A percentile compares a stretch with the other conserved stretches of the same genome.
Evolutionary conservation across 1,140 invertebrate genomes (phyloP).

Genomic region (Ectropis grisescens): DNA sequence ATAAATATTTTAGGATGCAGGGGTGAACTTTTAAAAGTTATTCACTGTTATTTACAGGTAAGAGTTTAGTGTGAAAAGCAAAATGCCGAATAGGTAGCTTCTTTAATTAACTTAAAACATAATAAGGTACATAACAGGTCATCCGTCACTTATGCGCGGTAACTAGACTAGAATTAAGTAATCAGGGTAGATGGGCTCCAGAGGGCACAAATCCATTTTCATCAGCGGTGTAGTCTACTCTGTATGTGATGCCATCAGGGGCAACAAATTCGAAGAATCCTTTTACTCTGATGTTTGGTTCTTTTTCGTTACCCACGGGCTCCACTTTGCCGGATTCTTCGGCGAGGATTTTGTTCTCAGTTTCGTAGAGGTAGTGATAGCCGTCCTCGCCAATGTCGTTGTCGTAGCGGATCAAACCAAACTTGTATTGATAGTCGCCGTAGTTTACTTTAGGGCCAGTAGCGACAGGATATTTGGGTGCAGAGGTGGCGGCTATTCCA

Average conservation of each 20-base stretch:
- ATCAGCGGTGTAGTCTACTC: constrained; percentile 76
- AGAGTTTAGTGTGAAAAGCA: too few species aligned
- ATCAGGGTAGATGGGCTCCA: constrained; percentile 67
- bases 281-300: constrained; percentile 64
- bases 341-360: constrained; percentile 73
- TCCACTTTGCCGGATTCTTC: constrained; percentile 69
- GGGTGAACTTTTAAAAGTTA: too few species aligned
- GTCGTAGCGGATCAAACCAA: constrained; percentile 55
- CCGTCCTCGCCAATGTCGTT: constrained; percentile 44
- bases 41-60: too few species aligned
- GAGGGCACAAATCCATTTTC: constrained; percentile 76
- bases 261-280: constrained; percentile 73
- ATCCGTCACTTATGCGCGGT: too few species aligned
- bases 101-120: too few species aligned
- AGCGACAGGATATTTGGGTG: too few species aligned
- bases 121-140: too few species aligned
- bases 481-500: too few species aligned
- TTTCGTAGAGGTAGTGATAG: constrained; percentile 74
- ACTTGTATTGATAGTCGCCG: constrained; percentile 45
- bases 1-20: too few species aligned
- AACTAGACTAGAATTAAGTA: too few species aligned
- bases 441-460: constrained; percentile 1
- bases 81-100: too few species aligned
- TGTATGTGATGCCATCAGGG: constrained; percentile 77
- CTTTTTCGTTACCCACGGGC: constrained; percentile 59